Base-by-base conservation (phyloP, 2,888 invertebrate genomes). In the Xestia sexstrigata region DNA sequence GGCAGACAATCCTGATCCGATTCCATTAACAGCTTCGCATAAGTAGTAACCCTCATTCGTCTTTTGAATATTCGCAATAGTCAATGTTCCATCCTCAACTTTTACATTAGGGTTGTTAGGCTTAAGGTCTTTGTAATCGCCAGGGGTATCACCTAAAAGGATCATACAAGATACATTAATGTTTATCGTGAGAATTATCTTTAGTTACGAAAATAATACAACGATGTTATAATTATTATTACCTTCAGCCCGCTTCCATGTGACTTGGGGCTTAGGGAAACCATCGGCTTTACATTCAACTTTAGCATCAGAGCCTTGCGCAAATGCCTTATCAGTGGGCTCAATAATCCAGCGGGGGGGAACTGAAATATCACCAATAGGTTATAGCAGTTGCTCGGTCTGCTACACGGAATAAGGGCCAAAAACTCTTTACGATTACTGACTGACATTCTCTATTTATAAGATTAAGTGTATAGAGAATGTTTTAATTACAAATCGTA, bases 171-270 rank as follows among this genome's bases (percentile, higher is more conserved):
- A 69, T 7, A 55, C 71, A 42, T 62, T 45, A 69, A 8, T 35
- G 8, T 26, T 5, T 39, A 55, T 58, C 4, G 26, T 3, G 2
- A 60, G 60, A 60, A 39, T 20, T 13, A 42, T 30, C 0, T 45
- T 8, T 17, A 30, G 5, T 68, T 30, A 13, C 8, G 8, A 62
- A n/a, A 42, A 63, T 55, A 49, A 65, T 17, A 45, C 4, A 58
- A 39, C 13, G 20, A 13, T 73, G 23, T 66, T 68, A 95, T 93
- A 62, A 79, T 81, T 97, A 78, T 81, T 97, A 78, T 81, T 97
- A 99, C 99, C 99, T 97, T 99, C 98, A 93, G 99, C 99, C 97
- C 98, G 98, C 97, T 99, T 99, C 99, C 99, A 99, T 89, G 99
- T 98, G 69, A 99, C 98, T 93, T 98, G 98, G 87, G 99, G 99